Conservation (phyloP, 2,113 vertebrate genomes). For the Clinocottus analis region DNA sequence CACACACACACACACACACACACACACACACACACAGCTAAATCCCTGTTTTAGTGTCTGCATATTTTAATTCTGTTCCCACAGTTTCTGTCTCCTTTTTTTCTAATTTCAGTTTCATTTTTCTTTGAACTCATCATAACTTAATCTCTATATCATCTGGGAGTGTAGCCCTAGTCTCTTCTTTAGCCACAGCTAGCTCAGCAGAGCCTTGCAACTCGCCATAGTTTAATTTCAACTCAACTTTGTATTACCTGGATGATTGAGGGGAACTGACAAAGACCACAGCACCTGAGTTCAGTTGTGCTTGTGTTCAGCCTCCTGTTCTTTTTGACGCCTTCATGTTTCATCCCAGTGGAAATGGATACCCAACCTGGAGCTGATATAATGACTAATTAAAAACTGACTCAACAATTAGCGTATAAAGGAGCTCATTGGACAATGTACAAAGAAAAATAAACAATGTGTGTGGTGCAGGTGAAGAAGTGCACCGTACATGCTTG, state of each 20-base stretch:
- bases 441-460: constrained; percentile 47
- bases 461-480: constrained; percentile 39
- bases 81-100: constrained; percentile 22
- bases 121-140: neutral
- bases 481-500: constrained; percentile 24
- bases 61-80: constrained; percentile 29
- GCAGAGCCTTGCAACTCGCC: constrained; percentile 5
- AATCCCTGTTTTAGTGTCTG: constrained; percentile 25
- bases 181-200: neutral
- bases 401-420: constrained; percentile 53
- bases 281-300: constrained; percentile 54
- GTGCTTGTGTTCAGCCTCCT: constrained; percentile 69
- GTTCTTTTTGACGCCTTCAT: constrained; percentile 79
- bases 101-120: constrained; percentile 16
- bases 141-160: constrained; percentile 14
- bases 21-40: neutral
- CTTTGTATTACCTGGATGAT: constrained; percentile 8
- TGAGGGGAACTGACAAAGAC: neutral
- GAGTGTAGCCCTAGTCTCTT: constrained; percentile 9
- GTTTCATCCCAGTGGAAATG: constrained; percentile 79
- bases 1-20: constrained; percentile 34
- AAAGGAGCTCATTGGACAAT: constrained; percentile 70
- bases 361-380: constrained; percentile 84
- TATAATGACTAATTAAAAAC: constrained; percentile 59
- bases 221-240: constrained; percentile 10